phyloP scores from a whole-genome alignment of 2,888 invertebrate genomes.

The Pristionchus arcanus region DNA sequence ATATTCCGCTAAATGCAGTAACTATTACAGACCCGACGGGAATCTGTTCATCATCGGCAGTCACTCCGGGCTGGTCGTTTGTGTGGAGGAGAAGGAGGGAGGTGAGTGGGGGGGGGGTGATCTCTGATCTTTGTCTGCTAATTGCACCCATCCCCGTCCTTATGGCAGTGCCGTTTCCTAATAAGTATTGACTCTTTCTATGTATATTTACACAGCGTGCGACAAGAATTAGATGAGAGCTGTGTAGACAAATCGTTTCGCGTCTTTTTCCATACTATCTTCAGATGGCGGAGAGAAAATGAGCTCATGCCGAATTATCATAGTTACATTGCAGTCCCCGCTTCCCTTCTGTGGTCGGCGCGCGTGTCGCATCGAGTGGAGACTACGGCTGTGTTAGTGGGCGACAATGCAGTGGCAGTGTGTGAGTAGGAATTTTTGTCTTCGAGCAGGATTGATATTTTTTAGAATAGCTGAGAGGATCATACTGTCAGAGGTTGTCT shows the following conservation, averaged over 20 bases:
- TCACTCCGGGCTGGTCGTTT: slow-evolving; percentile 53
- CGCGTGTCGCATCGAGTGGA: slow-evolving; percentile 50
- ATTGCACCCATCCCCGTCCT: neutral
- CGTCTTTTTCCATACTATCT: neutral
- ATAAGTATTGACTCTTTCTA: too few relatives aligned
- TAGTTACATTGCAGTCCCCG: neutral
- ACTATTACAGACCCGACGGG: neutral
- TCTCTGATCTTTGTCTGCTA: neutral
- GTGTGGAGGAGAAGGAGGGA: slow-evolving; percentile 32
- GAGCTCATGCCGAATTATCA: neutral
- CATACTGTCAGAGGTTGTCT: too few relatives aligned
- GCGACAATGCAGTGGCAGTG: neutral
- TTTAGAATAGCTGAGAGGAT: too few relatives aligned
- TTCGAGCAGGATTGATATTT: too few relatives aligned
- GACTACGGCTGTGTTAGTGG: neutral
- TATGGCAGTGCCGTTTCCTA: neutral
- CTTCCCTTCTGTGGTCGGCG: neutral
- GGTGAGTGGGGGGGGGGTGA: neutral
- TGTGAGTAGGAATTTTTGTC: neutral
- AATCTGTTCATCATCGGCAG: slow-evolving; percentile 41
- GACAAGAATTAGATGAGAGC: too few relatives aligned
- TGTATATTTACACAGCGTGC: neutral
- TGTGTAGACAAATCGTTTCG: neutral
- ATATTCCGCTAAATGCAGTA: neutral
- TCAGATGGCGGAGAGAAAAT: too few relatives aligned